Conservation (phyloP, 2,113 vertebrate species). For the human region DNA sequence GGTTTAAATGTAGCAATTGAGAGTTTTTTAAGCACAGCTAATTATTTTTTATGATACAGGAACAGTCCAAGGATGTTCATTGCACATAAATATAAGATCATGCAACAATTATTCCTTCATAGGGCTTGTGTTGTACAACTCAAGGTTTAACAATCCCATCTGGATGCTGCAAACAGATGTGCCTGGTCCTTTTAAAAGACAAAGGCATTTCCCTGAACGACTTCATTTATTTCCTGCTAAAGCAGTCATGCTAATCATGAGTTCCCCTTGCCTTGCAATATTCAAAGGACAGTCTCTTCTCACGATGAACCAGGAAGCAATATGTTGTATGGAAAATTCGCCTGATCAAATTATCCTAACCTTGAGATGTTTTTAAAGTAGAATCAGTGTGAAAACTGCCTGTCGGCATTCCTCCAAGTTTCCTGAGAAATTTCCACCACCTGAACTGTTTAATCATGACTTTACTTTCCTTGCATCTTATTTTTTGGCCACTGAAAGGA, state of each 20-base stretch:
- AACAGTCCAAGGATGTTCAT: conserved; percentile 43
- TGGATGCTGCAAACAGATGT: conserved; percentile 65
- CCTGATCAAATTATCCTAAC: not conserved
- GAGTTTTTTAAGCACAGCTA: conserved; percentile 47
- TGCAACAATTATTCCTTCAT: conserved; percentile 19
- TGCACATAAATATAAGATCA: conserved; percentile 45
- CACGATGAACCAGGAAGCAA: conserved; percentile 35
- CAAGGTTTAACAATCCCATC: conserved; percentile 38
- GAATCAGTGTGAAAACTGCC: not conserved
- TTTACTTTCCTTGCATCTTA: not conserved
- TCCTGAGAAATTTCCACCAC: not conserved
- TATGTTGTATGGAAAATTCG: conserved; percentile 55
- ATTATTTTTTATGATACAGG: conserved; percentile 43
- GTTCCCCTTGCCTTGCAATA: conserved; percentile 2
- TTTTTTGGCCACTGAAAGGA: not conserved
- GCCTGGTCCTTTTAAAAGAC: conserved; percentile 54
- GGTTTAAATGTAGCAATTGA: not conserved
- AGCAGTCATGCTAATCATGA: conserved; percentile 56
- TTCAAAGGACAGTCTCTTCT: conserved; percentile 49
- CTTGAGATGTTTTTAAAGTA: conserved; percentile 17
- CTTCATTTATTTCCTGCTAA: conserved; percentile 72
- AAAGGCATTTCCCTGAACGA: conserved; percentile 51
- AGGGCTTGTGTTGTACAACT: conserved; percentile 27
- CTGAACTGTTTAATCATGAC: not conserved
- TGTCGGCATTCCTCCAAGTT: not conserved